phyloP scores from a whole-genome alignment of 2,888 invertebrate genomes.

The Ferdinandea cuprea region DNA sequence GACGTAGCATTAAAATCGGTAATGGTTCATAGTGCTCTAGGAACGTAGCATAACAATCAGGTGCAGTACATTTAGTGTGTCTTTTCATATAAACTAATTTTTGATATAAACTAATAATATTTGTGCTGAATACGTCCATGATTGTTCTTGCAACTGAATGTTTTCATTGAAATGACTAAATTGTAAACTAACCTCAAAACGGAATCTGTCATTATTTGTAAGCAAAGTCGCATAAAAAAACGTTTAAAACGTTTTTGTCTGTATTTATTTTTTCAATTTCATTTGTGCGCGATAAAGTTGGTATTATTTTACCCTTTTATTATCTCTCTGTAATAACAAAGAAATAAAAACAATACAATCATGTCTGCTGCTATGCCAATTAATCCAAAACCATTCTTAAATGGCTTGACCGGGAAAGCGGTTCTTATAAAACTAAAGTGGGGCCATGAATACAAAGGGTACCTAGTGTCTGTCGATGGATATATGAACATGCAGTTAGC shows the following conservation, averaged over 20 bases:
- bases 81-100: too few relatives aligned
- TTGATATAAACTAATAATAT: too few relatives aligned
- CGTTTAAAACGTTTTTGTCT: background rate
- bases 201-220: slow-evolving; percentile 41
- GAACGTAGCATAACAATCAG: too few relatives aligned
- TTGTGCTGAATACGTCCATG: background rate
- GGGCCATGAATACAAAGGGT: slow-evolving; percentile 99
- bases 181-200: slow-evolving; percentile 57
- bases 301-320: background rate
- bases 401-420: slow-evolving; percentile 98
- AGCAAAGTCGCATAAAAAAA: slow-evolving; percentile 26
- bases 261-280: background rate
- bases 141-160: background rate
- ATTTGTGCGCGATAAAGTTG: background rate
- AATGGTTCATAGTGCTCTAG: too few relatives aligned
- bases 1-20: too few relatives aligned
- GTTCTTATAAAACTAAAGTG: slow-evolving; percentile 99
- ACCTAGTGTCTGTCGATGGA: slow-evolving; percentile 98
- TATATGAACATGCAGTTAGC: slow-evolving; percentile 99
- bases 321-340: slow-evolving; percentile 2
- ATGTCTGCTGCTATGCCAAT: slow-evolving; percentile 94
- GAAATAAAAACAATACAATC: slow-evolving; percentile 69
- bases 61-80: too few relatives aligned
- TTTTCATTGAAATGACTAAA: slow-evolving; percentile 16
- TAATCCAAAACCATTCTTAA: slow-evolving; percentile 99